Conservation (phyloP, 2,888 invertebrate genomes). For the Cephus pygmeus region DNA sequence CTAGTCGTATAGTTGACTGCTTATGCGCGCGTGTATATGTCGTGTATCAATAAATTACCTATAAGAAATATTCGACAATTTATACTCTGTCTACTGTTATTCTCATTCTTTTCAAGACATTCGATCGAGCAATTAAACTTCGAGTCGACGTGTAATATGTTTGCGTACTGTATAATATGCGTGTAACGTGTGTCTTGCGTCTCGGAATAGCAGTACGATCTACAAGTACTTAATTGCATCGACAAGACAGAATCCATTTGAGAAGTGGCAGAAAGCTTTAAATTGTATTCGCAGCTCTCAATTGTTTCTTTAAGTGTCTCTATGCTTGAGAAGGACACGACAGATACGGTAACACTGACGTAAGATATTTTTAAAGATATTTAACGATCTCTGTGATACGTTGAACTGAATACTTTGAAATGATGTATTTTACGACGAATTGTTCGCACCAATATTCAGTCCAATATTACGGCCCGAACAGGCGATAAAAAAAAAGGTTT, state of each 20-base stretch:
- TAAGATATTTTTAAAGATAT: background rate
- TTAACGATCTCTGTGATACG: background rate
- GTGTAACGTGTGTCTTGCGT: background rate
- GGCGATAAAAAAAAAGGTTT: background rate
- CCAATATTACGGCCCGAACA: background rate
- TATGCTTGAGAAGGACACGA: background rate
- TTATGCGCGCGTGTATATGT: conserved; percentile 1
- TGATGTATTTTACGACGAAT: background rate
- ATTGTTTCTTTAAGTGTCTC: background rate
- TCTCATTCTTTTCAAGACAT: background rate
- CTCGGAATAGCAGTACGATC: background rate
- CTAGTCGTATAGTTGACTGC: background rate
- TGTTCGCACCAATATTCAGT: background rate
- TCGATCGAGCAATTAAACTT: background rate
- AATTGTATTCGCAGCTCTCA: background rate
- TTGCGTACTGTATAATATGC: background rate
- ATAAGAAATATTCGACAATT: conserved; percentile 11
- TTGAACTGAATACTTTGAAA: background rate
- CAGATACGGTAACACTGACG: background rate
- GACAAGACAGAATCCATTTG: background rate
- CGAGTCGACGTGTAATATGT: background rate
- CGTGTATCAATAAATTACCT: conserved; percentile 13
- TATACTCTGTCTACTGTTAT: background rate
- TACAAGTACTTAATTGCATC: background rate
- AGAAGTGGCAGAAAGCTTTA: background rate